Percentiles rank a stretch among this genome's conserved stretches.
These are phyloP conservation scores for Panthera tigris DNA, from an alignment of 2,113 vertebrate genomes.

Conservation along the genomic window DNA sequence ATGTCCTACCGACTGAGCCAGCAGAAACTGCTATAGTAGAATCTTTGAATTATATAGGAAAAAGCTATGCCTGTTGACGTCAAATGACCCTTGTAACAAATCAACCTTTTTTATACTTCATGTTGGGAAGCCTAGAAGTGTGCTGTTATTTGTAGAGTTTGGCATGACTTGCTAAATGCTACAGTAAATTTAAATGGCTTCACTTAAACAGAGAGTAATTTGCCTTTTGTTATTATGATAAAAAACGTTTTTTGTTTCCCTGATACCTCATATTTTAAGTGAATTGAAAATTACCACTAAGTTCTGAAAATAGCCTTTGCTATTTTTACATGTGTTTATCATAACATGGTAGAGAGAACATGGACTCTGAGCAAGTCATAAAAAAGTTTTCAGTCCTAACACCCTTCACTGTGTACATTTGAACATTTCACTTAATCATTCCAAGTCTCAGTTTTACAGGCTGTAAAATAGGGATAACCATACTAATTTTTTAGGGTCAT, in stretches of 20 bases:
- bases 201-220: neutral
- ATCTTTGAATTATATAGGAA: slow-evolving; percentile 1
- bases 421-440: neutral
- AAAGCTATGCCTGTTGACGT: neutral
- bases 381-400: neutral
- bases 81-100: neutral
- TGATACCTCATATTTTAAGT: neutral
- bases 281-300: slow-evolving; percentile 20
- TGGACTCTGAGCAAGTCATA: neutral
- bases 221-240: neutral
- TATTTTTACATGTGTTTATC: neutral
- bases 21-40: neutral
- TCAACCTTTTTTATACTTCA: neutral
- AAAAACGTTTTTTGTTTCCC: neutral
- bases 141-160: neutral
- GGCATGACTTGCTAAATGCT: neutral
- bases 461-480: neutral
- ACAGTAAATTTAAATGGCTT: neutral
- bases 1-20: neutral
- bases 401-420: neutral
- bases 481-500: neutral
- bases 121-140: neutral
- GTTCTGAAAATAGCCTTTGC: neutral
- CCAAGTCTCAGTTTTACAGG: neutral
- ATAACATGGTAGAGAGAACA: neutral